A percentile compares a stretch with the other conserved stretches of the same genome.
Evolutionary conservation across 2,797 vertebrate species (phyloP).

Genomic region (Benthosema pterotum): DNA sequence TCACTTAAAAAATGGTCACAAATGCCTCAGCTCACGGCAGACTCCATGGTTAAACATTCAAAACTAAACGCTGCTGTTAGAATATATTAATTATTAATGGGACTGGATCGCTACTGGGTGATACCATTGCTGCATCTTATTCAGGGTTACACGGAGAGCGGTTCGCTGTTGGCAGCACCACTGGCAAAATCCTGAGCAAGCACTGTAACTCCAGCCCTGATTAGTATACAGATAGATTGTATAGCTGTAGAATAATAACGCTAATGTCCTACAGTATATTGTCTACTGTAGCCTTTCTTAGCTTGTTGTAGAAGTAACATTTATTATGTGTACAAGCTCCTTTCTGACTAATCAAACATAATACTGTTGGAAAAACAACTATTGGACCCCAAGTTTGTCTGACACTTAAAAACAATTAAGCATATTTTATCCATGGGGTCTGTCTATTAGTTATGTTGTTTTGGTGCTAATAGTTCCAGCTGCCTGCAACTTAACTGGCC

Average conservation of each 20-base stretch:
- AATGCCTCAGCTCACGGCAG: constrained; percentile 59
- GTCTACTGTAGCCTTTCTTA: constrained; percentile 5
- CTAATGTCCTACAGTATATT: constrained; percentile 25
- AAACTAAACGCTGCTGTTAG: constrained; percentile 69
- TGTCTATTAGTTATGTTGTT: constrained; percentile 4
- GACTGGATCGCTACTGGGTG: constrained; percentile 58
- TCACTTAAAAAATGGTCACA: constrained; percentile 48
- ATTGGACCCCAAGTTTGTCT: constrained; percentile 1
- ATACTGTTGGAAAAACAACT: constrained; percentile 1
- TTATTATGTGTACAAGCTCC: constrained; percentile 12
- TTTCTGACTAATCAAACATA: constrained; percentile 4
- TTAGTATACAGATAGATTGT: too few relatives aligned
- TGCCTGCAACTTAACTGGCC: constrained; percentile 31
- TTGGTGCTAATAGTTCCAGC: constrained; percentile 1
- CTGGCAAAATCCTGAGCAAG: constrained; percentile 5
- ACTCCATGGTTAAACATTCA: constrained; percentile 56
- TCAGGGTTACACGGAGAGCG: constrained; percentile 44
- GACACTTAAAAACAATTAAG: constrained; percentile 12
- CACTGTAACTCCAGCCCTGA: not conserved
- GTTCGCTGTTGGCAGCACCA: constrained; percentile 31
- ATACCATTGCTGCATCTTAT: constrained; percentile 47
- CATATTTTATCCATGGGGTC: not conserved
- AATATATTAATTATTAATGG: constrained; percentile 75
- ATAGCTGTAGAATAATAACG: constrained; percentile 25
- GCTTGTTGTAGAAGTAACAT: constrained; percentile 14